A percentile compares a stretch with the other conserved stretches of the same genome.
phyloP scores from a whole-genome alignment of 2,888 invertebrate genomes.

The Axea sp. region DNA sequence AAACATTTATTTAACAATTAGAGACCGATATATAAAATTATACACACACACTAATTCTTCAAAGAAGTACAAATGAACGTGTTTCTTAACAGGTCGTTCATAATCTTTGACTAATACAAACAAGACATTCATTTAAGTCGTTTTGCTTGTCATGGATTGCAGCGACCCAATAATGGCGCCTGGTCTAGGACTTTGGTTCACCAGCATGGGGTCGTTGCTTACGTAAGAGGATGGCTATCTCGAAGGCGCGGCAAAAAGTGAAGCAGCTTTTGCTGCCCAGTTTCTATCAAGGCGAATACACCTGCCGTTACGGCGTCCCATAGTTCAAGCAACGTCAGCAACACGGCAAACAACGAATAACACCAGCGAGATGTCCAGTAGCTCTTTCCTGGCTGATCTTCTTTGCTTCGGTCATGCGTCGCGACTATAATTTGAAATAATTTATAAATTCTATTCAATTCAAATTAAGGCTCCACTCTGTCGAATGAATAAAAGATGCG shows the following conservation, averaged over 20 bases:
- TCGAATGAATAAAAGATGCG: slow-evolving; percentile 80
- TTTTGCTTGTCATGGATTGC: slow-evolving; percentile 14
- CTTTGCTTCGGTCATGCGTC: slow-evolving; percentile 72
- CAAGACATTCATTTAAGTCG: slow-evolving; percentile 5
- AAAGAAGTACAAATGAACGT: background rate
- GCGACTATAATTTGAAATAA: slow-evolving; percentile 79
- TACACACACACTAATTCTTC: too few relatives aligned
- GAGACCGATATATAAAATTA: background rate
- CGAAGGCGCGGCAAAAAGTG: slow-evolving; percentile 42
- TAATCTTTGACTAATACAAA: slow-evolving; percentile 20
- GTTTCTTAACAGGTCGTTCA: slow-evolving; percentile 1
- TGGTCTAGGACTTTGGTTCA: slow-evolving; percentile 20
- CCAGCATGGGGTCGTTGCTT: slow-evolving; percentile 46
- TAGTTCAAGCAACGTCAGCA: slow-evolving; percentile 47
- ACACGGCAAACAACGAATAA: slow-evolving; percentile 50
- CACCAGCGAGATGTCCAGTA: slow-evolving; percentile 54
- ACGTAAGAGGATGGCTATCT: slow-evolving; percentile 56
- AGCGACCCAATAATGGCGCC: slow-evolving; percentile 43
- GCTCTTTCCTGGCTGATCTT: slow-evolving; percentile 47
- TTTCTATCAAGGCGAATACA: slow-evolving; percentile 64
- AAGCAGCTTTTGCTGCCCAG: slow-evolving; percentile 41
- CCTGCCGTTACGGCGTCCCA: slow-evolving; percentile 60
- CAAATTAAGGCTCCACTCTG: slow-evolving; percentile 80
- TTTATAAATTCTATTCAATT: slow-evolving; percentile 80
- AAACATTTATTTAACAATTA: too few relatives aligned